Conservation (phyloP, 1,140 invertebrate genomes). For the Schlechtendalia chinensis region DNA sequence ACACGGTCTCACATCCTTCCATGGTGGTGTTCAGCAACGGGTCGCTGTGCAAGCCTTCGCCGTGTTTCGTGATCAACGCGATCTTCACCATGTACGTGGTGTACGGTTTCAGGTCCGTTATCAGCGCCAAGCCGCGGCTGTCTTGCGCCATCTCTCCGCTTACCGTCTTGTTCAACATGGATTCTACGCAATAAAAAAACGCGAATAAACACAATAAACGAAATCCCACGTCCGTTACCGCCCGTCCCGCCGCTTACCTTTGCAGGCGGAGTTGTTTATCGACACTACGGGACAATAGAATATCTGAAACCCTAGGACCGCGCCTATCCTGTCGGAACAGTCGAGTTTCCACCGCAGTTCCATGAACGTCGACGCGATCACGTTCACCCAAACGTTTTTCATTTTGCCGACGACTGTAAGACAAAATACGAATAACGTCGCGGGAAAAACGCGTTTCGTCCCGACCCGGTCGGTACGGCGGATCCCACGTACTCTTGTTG, state of each 20-base stretch:
- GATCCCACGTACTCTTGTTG: slow-evolving; percentile 59
- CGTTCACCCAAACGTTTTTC: slow-evolving; percentile 64
- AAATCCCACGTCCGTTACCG: too few species aligned
- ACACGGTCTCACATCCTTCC: slow-evolving; percentile 65
- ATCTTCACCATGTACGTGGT: slow-evolving; percentile 75
- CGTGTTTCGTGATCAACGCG: slow-evolving; percentile 70
- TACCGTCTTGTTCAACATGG: slow-evolving; percentile 21
- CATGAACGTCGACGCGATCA: slow-evolving; percentile 62
- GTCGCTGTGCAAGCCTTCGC: slow-evolving; percentile 69
- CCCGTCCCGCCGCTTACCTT: slow-evolving; percentile 55
- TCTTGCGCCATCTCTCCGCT: slow-evolving; percentile 52
- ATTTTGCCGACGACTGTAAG: slow-evolving; percentile 64
- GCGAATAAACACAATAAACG: too few species aligned
- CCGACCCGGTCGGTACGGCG: too few species aligned
- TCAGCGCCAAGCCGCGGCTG: slow-evolving; percentile 54
- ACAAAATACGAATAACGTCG: not conserved
- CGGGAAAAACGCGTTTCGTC: too few species aligned
- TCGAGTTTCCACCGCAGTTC: slow-evolving; percentile 69
- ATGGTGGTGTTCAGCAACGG: slow-evolving; percentile 68
- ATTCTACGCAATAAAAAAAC: too few species aligned
- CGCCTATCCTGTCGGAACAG: slow-evolving; percentile 66
- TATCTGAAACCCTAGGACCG: slow-evolving; percentile 67
- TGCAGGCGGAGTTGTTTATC: slow-evolving; percentile 59
- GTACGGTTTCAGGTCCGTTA: slow-evolving; percentile 67
- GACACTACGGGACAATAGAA: slow-evolving; percentile 67